phyloP scores from a whole-genome alignment of 92 coral and sea anemone species.

The Epizoanthus rinbou region DNA sequence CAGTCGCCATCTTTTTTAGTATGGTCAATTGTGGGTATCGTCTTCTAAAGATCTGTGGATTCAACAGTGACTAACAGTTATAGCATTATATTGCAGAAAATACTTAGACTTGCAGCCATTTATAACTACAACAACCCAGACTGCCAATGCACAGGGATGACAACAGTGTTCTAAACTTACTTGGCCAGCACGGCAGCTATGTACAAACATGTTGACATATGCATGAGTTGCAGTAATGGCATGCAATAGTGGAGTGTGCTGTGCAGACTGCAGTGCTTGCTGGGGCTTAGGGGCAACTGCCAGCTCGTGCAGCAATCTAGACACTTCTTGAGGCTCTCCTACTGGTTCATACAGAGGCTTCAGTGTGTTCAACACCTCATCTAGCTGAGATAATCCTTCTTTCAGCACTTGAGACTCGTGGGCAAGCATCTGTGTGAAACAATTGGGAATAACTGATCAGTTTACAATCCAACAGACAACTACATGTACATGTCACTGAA shows the following conservation, averaged over 20 bases:
- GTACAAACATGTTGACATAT: slow-evolving; percentile 92
- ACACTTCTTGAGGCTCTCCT: slow-evolving; percentile 66
- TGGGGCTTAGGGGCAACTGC: slow-evolving; percentile 78
- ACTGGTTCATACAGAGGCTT: slow-evolving; percentile 63
- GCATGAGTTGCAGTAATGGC: slow-evolving; percentile 91
- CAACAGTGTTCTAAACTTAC: slow-evolving; percentile 42
- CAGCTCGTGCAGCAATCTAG: slow-evolving; percentile 82
- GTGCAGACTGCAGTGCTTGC: slow-evolving; percentile 81
- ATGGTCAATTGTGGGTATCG: too few relatives aligned
- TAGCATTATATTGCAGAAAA: too few relatives aligned
- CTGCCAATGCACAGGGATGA: neutral
- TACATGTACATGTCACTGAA: too few relatives aligned
- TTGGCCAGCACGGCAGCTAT: slow-evolving; percentile 89
- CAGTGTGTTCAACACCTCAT: slow-evolving; percentile 66
- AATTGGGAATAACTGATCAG: too few relatives aligned
- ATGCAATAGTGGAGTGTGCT: slow-evolving; percentile 89
- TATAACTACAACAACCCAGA: neutral
- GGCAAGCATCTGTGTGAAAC: slow-evolving; percentile 72
- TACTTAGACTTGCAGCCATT: too few relatives aligned
- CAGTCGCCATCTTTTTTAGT: too few relatives aligned
- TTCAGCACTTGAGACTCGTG: slow-evolving; percentile 93
- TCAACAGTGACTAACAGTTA: too few relatives aligned
- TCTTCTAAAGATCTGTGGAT: too few relatives aligned
- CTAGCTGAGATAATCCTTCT: slow-evolving; percentile 82
- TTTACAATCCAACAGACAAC: too few relatives aligned